A percentile compares a stretch with the other conserved stretches of the same genome.
Conservation (phyloP, 1,140 invertebrate species). For the Meloidogyne floridensis region DNA sequence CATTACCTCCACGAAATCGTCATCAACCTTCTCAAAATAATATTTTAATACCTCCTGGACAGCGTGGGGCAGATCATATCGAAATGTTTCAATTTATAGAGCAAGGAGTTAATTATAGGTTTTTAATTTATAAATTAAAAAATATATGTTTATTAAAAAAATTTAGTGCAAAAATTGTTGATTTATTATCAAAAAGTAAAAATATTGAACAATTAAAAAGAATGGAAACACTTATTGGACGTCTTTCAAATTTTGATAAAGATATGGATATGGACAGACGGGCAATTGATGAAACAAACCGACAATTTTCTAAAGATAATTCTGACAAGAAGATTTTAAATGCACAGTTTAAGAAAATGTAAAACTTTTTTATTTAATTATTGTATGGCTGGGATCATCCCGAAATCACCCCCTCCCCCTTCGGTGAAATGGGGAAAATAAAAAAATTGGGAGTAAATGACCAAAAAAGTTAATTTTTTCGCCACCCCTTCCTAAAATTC, state of each 20-base stretch:
- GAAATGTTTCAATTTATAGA: not conserved
- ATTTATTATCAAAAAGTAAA: constrained; percentile 1
- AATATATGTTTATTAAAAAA: not conserved
- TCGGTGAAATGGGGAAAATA: too few species aligned
- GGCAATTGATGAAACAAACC: constrained; percentile 17
- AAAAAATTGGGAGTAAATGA: too few species aligned
- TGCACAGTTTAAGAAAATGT: constrained; percentile 9
- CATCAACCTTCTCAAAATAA: not conserved
- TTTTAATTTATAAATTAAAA: not conserved
- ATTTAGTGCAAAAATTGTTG: constrained; percentile 2
- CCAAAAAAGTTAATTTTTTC: too few species aligned
- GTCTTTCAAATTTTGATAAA: constrained; percentile 11
- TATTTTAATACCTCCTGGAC: not conserved
- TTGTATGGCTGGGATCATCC: too few species aligned
- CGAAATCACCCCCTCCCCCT: too few species aligned
- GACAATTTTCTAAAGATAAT: not conserved
- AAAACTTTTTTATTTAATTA: not conserved
- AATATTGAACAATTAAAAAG: constrained; percentile 1
- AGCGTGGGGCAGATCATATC: not conserved
- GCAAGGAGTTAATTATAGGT: not conserved
- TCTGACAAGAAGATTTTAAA: constrained; percentile 9
- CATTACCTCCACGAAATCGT: not conserved
- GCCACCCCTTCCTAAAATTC: not conserved
- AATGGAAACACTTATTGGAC: not conserved
- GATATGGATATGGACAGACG: constrained; percentile 21